Evolutionary conservation across 2,797 vertebrate species (phyloP), one percentile per base, ranked within the genome.

Genomic region (Cirrhinus molitorella): DNA sequence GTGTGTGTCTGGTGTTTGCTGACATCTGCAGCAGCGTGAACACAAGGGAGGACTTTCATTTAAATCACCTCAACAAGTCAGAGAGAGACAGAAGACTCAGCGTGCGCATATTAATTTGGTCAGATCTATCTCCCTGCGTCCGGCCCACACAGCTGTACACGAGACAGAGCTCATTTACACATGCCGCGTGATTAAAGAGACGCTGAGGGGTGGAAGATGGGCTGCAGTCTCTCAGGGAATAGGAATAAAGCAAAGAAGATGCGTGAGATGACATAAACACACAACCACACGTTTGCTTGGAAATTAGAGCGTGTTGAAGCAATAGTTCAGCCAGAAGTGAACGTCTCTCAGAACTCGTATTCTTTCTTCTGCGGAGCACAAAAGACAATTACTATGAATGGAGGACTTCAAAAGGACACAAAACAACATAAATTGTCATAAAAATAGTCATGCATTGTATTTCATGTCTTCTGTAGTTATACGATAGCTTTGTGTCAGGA

Each of bases 31-130:
- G 72, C 63, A 17, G 77, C 47, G 47, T 84, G 74, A 85, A 83
- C 72, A 70, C 71, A 67, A 25, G 73, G 82, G 74, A 85, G 68
- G 23, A 68, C 80, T 85, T 68, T 75, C 85, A 79, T 86, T 88
- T 88, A 85, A 84, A 88, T 88, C 79, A 88, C 83, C 80, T 53
- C 76, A 79, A 71, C 82, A 78, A 78, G 71, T 79, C 84, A 59
- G 74, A 87, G 68, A 77, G 75, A 85, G 74, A 70, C 85, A 83
- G 67, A 51, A 67, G 77, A 73, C 21, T 68, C 57, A 7, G 76
- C 17, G 53, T 67, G 71, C 19, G 86, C 79, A 87, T 86, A 88
- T 87, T 89, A 85, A 89, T 89, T 80, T 53, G 6, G 11, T 40
- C 57, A 75, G 75, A 82, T 85, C 45, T 34, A 57, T 84, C 79